Evolutionary conservation across 2,113 vertebrate species (phyloP), one percentile per base, ranked within the genome.

Genomic region (Paramormyrops kingsleyae): DNA sequence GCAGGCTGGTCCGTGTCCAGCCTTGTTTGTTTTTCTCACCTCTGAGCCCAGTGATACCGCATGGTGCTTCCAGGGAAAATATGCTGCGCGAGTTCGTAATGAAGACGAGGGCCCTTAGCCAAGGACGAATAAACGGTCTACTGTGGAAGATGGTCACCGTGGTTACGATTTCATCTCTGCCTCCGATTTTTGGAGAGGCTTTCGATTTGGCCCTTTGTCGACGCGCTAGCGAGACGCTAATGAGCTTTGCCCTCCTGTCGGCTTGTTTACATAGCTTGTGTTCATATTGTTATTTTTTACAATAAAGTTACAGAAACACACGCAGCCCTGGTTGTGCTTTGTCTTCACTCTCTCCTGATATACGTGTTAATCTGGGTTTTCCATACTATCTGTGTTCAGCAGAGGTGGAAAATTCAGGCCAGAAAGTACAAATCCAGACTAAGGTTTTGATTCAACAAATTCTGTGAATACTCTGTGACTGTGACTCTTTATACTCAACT

Each of bases 241-340:
- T 52, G 66, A 31, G 62, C 24, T 50, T 27, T 47, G 74, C 35
- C 74, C 74, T 80, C 15, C 17, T 42, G 74, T 39, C 74, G 46
- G 66, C 27, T 27, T 88, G 88, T 44, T 88, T 74, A 47, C 46
- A 50, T 74, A 62, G n/a, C 46, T 49, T 46, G 62, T 88, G 88
- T 47, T 77, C n/a, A 19, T 50, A 88, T 88, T 35, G 62, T 88
- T 88, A 49, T 74, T 62, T 89, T 83, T 89, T 56, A 83, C 27
- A 24, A 83, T 53, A 83, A 89, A 77, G 47, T 17, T 83, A 24
- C 74, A 42, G 35, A 44, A 74, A 44, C n/a, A 27, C 46, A 80
- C 47, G 1, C 27, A 31, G n/a, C 62, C 31, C 62, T 21, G 44
- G 74, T 74, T 12, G 17, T 39, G 70, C 6, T 39, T 27, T 17